Conservation (phyloP, 2,797 vertebrate species). For the Oophaga sylvatica region DNA sequence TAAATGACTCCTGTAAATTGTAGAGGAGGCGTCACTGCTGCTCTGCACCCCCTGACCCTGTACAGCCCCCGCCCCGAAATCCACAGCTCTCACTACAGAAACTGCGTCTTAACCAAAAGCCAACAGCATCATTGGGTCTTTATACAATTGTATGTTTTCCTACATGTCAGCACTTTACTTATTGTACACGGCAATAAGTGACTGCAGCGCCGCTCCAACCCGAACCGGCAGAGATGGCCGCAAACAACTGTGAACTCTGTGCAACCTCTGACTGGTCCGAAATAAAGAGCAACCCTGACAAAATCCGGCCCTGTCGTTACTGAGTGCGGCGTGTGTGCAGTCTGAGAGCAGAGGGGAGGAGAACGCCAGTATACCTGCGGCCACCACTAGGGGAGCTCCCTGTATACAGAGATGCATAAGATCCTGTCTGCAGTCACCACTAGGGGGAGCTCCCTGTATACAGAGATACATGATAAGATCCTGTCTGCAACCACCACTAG, state of each 20-base stretch:
- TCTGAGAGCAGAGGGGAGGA: too few species aligned
- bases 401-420: too few species aligned
- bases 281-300: constrained; percentile 27
- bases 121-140: too few species aligned
- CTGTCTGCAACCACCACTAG: too few species aligned
- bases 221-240: not conserved
- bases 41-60: not conserved
- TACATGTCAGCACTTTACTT: constrained; percentile 40
- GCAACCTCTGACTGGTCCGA: constrained; percentile 8
- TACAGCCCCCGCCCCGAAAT: too few species aligned
- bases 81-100: not conserved
- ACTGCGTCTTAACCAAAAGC: constrained; percentile 33
- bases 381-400: too few species aligned
- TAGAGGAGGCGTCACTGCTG: constrained; percentile 63
- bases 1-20: constrained; percentile 81
- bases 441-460: too few species aligned
- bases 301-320: too few species aligned
- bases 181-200: constrained; percentile 27
- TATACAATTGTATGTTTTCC: not conserved
- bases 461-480: too few species aligned
- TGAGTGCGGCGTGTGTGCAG: too few species aligned
- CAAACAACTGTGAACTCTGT: constrained; percentile 33
- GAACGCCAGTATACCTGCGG: too few species aligned
- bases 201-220: not conserved
- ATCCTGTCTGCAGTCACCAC: too few species aligned